Percentiles rank a stretch among this genome's conserved stretches.
phyloP scores from a whole-genome alignment of 2,113 vertebrate genomes.

The Nibea coibor region DNA sequence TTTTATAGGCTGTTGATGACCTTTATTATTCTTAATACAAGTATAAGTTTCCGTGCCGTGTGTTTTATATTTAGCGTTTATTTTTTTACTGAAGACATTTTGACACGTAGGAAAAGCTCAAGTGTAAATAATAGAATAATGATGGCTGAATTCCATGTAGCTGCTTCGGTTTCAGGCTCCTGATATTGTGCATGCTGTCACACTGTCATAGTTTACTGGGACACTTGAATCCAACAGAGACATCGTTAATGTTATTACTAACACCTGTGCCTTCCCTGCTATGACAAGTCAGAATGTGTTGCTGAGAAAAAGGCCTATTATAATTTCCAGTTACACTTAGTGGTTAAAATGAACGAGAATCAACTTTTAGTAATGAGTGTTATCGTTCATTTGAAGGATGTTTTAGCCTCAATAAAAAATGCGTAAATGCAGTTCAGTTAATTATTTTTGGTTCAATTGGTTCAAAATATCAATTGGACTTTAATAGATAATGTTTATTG shows the following conservation, averaged over 20 bases:
- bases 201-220: background rate
- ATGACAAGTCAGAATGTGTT: background rate
- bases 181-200: background rate
- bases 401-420: too few relatives aligned
- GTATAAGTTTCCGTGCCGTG: background rate
- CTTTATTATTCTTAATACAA: background rate
- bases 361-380: background rate
- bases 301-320: background rate
- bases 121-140: background rate
- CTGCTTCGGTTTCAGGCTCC: background rate
- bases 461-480: background rate
- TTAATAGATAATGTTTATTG: background rate
- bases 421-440: background rate
- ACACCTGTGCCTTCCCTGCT: background rate
- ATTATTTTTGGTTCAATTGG: background rate
- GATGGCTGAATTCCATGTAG: background rate
- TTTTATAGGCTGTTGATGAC: background rate
- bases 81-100: background rate
- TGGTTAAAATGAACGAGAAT: background rate
- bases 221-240: background rate
- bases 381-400: background rate
- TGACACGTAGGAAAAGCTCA: background rate
- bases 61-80: background rate
- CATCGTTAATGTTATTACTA: background rate
- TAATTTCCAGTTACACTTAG: too few relatives aligned